These are phyloP conservation scores for Drosophila melanosoma DNA, from an alignment of 2,888 invertebrate species.

Conservation along the genomic window DNA sequence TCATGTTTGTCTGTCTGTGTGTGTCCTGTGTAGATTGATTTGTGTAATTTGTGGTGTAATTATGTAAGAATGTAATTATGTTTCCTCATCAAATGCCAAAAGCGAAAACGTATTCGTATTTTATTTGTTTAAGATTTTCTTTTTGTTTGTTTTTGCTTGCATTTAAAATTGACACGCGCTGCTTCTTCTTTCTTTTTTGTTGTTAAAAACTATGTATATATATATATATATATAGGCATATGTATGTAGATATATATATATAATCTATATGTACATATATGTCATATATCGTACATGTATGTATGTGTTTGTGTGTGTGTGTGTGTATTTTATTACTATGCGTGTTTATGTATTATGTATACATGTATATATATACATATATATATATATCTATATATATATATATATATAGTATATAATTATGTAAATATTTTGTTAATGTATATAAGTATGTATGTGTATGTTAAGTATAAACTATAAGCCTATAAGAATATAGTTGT, in stretches of 20 bases:
- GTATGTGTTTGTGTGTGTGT: not conserved
- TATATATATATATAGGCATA: slow-evolving; percentile 31
- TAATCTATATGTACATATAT: slow-evolving; percentile 43
- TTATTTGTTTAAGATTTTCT: slow-evolving; percentile 22
- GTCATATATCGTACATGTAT: slow-evolving; percentile 28
- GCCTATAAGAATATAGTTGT: slow-evolving; percentile 80
- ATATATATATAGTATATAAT: slow-evolving; percentile 61
- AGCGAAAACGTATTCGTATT: slow-evolving; percentile 48
- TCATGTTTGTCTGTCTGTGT: slow-evolving; percentile 56
- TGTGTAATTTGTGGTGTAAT: slow-evolving; percentile 81
- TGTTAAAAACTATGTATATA: slow-evolving; percentile 68
- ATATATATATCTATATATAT: slow-evolving; percentile 13
- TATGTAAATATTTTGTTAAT: slow-evolving; percentile 61
- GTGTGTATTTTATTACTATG: slow-evolving; percentile 63
- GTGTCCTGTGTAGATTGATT: slow-evolving; percentile 48
- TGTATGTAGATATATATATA: slow-evolving; percentile 24
- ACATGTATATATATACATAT: slow-evolving; percentile 60
- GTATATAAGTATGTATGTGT: slow-evolving; percentile 60
- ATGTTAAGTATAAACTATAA: slow-evolving; percentile 79
- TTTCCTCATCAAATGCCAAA: slow-evolving; percentile 51
- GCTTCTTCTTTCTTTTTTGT: slow-evolving; percentile 50
- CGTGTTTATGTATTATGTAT: slow-evolving; percentile 54
- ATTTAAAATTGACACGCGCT: slow-evolving; percentile 78
- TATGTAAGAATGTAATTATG: slow-evolving; percentile 63
- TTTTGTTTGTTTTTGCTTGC: slow-evolving; percentile 35